Base-by-base conservation (phyloP, 2,113 vertebrate species). In the Peucedramus taeniatus region DNA sequence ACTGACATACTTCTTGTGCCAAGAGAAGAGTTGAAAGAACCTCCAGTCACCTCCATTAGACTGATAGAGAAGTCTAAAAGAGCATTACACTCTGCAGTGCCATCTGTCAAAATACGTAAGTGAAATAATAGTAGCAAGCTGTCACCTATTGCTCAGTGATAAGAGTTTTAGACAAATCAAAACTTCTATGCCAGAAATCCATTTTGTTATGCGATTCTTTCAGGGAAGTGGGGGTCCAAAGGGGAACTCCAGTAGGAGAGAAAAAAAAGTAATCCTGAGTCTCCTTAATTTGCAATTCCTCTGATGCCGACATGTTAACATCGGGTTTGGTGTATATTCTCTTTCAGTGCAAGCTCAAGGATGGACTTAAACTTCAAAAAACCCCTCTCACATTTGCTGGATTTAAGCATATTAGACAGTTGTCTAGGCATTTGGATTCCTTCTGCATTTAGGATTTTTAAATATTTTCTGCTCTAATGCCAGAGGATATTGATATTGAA, bases 81-180 rank as follows among this genome's bases (percentile, higher is more conserved):
- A 98, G 97, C 98, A 98, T 97, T 96, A 98, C 97, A 97, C 97
- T 97, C 98, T 97, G 97, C 97, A 97, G 96, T 98, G 97, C 98
- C 98, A 98, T 99, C 98, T 98, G 98, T 98, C 98, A 98, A 98
- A 98, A 98, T 97, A 97, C 98, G 97, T 98, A 98, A 98, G 97
- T 97, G 98, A 98, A 98, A 98, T 98, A 98, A 98, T 98, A 98
- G 98, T 98, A 97, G 98, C 98, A 98, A 98, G 98, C 98, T 98
- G 98, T 98, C 98, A 98, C 97, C 97, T 96, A 96, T 89, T 94
- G 97, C 97, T 97, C 97, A 78, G 85, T 79, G 97, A 97, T 98
- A 98, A 97, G 96, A 98, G 97, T 98, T 98, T 97, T 96, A 98
- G 98, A 98, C 97, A 97, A 98, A 97, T 97, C 95, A 96, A 94